Evolutionary conservation across 2,888 invertebrate genomes (phyloP).

Genomic region (Stenichneumon culpator): DNA sequence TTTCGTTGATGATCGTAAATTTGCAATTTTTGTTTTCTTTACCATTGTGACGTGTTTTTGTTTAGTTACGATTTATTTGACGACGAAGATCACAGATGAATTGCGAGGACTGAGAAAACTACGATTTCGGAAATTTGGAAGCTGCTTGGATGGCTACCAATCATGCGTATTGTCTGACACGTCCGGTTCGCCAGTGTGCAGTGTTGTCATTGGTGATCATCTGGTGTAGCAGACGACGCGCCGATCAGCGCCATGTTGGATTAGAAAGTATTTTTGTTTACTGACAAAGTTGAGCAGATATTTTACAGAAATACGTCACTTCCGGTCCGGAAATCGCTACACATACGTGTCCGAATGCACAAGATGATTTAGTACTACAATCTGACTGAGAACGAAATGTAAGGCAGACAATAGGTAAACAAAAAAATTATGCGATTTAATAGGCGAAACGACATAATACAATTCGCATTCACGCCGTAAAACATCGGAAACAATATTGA

Average conservation of each 20-base stretch:
- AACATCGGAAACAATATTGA: no score
- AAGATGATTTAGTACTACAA: no score
- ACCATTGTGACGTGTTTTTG: not conserved
- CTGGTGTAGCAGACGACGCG: not conserved
- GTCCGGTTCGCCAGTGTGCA: not conserved
- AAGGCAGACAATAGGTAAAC: no score
- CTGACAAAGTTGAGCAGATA: not conserved
- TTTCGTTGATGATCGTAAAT: not conserved
- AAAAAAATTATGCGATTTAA: no score
- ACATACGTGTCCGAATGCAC: no score
- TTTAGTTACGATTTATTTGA: not conserved
- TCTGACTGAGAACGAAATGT: no score
- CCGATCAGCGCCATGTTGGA: not conserved
- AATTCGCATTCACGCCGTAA: no score
- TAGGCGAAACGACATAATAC: no score
- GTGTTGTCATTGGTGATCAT: not conserved
- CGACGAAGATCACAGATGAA: conserved; percentile 4
- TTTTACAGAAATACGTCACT: not conserved
- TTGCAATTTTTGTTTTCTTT: not conserved
- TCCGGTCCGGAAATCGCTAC: not conserved
- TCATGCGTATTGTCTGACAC: not conserved
- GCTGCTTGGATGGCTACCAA: not conserved
- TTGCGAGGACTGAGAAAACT: not conserved
- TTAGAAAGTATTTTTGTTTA: not conserved
- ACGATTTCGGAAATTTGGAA: not conserved